Conservation (phyloP, 2,113 vertebrate genomes). For the Myiopsitta monachus region DNA sequence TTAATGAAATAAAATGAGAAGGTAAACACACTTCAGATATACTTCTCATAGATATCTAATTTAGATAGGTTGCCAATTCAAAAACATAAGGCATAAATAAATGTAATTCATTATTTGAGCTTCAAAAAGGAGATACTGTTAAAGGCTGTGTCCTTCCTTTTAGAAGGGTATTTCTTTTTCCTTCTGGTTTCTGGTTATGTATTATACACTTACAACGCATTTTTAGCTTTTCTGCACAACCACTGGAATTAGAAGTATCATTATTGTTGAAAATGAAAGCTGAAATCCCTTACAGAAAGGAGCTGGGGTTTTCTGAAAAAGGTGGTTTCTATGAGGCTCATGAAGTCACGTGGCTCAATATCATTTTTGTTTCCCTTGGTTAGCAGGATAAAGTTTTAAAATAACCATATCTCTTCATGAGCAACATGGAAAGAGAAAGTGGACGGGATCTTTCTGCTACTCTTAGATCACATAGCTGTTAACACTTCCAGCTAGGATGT, state of each 20-base stretch:
- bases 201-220: not conserved
- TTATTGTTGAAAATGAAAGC: not conserved
- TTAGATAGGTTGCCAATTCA: not conserved
- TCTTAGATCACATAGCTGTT: not conserved
- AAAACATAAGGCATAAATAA: not conserved
- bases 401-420: not conserved
- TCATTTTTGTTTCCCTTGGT: not conserved
- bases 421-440: not conserved
- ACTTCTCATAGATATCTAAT: not conserved
- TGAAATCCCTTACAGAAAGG: not conserved
- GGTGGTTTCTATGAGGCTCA: fast-evolving
- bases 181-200: not conserved
- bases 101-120: not conserved
- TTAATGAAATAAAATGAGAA: not conserved
- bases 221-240: not conserved
- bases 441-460: not conserved
- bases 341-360: not conserved
- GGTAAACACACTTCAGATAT: not conserved
- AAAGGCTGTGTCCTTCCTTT: not conserved
- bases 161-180: not conserved
- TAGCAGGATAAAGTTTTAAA: not conserved
- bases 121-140: not conserved
- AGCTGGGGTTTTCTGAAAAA: not conserved
- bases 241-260: not conserved
- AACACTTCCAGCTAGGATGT: not conserved